Percentiles rank a stretch among this genome's conserved stretches.
phyloP scores from a whole-genome alignment of 2,113 vertebrate genomes.

The Quiscalus mexicanus region DNA sequence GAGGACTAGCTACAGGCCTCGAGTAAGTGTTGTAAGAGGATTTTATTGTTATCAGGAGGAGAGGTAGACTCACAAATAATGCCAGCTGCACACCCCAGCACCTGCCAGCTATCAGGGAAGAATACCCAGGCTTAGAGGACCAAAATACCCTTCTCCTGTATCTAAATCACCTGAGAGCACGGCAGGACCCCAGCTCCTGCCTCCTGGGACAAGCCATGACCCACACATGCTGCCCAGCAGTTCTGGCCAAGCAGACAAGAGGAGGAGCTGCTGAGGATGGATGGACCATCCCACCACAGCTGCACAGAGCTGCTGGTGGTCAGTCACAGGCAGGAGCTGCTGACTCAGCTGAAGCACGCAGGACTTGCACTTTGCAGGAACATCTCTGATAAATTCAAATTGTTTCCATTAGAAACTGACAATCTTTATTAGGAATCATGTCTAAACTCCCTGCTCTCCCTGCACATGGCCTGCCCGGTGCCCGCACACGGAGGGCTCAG shows the following conservation, averaged over 20 bases:
- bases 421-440: constrained; percentile 16
- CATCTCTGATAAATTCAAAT: background rate
- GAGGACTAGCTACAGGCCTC: background rate
- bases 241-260: background rate
- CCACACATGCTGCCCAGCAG: accelerated
- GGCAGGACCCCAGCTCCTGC: background rate
- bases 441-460: background rate
- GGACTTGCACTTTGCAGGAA: background rate
- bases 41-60: background rate
- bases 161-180: accelerated
- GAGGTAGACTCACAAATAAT: background rate
- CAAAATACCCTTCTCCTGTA: background rate
- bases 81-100: background rate
- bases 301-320: background rate
- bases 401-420: constrained; percentile 36
- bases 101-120: background rate
- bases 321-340: background rate
- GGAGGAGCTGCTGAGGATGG: background rate
- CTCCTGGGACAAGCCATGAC: background rate
- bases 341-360: background rate
- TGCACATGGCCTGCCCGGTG: background rate
- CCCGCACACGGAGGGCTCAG: background rate
- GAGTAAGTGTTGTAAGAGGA: background rate
- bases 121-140: background rate
- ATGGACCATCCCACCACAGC: background rate